These are phyloP conservation scores for Todiramphus saurophagus DNA, from an alignment of 2,113 vertebrate genomes.

Conservation along the genomic window DNA sequence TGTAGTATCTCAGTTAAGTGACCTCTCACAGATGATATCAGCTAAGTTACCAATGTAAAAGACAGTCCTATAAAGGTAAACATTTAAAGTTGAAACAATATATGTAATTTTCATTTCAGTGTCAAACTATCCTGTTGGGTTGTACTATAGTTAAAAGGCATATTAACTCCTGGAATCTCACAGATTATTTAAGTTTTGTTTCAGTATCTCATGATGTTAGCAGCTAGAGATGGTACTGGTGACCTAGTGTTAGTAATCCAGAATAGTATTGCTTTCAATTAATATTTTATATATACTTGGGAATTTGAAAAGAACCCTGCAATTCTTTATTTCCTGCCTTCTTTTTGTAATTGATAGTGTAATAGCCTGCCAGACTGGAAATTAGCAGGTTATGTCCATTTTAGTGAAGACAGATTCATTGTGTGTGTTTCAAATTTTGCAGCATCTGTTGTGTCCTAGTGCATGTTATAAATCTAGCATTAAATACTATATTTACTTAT, in stretches of 20 bases:
- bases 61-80: not conserved
- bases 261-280: not conserved
- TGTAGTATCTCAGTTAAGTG: not conserved
- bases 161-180: not conserved
- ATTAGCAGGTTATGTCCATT: not conserved
- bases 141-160: not conserved
- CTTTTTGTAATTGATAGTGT: not conserved
- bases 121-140: not conserved
- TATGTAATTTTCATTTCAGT: not conserved
- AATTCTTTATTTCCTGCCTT: not conserved
- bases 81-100: not conserved
- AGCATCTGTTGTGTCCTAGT: slow-evolving; percentile 26
- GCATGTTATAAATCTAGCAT: not conserved
- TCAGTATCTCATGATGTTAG: not conserved
- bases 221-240: not conserved
- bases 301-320: not conserved
- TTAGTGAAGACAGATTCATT: not conserved
- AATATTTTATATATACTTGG: not conserved
- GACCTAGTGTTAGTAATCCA: not conserved
- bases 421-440: not conserved
- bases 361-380: not conserved
- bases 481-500: not conserved
- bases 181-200: not conserved
- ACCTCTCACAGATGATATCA: slow-evolving; percentile 3
- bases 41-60: not conserved